Base-by-base conservation (phyloP, 2,797 vertebrate genomes). In the Manis crassicaudata region DNA sequence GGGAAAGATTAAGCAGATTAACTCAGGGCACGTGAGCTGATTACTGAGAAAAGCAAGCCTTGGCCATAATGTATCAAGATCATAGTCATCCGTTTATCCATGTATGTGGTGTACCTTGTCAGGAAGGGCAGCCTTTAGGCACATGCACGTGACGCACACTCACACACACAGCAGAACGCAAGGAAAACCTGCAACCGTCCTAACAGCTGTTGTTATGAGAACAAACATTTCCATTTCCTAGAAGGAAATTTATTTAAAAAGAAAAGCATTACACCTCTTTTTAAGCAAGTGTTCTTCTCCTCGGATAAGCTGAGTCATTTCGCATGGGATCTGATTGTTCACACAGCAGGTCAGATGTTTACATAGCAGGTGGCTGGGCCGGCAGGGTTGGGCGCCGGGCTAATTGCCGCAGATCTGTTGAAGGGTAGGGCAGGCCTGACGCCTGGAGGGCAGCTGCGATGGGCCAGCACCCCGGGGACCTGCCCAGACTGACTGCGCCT, bases 21-120 rank as follows among this genome's bases (percentile, higher is more conserved):
- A 23, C 75, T 13, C 65, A 18, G 0, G 16, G 43, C 37, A 29
- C 0, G 0, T 3, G 23, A 72, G 23, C 56, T 7, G n/a, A 14
- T 79, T 23, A 29, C 29, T 16, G 23, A 54, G 63, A 25, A 6
- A 85, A 46, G 29, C 16, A 32, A 17, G 43, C 21, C 50, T 62
- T 3, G 0, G 0, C 23, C 23, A 14, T 25, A 5, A 11, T 10
- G 1, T 9, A 25, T 25, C 10, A 20, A n/a, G 40, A 60, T 25
- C 16, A 4, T 35, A 12, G 25, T 29, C 16, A 7, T 20, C 20
- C 6, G 1, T 7, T 23, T 27, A n/a, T 8, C 80, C 40, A 2
- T 1, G 4, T 4, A 2, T 25, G 25, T 14, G 32, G 32, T 7
- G 40, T 14, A 11, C 46, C 63, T 43, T 6, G 18, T 54, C 32